Evolutionary conservation across 2,888 invertebrate genomes (phyloP).

Genomic region (Tetropium fuscum): DNA sequence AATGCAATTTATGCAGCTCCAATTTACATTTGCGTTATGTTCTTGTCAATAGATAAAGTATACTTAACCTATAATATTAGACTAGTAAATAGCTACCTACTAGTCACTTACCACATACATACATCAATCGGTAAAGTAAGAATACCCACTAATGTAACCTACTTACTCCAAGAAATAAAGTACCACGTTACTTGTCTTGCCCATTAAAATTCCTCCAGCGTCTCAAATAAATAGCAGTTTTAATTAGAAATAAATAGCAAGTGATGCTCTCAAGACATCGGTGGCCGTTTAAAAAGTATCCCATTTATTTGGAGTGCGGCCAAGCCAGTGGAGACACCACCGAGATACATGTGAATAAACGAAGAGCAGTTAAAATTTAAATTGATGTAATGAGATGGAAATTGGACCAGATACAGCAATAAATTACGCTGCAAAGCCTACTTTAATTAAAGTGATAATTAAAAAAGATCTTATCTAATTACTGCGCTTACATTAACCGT

Average conservation of each 20-base stretch:
- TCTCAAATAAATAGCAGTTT: constrained; percentile 25
- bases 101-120: no score
- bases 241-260: constrained; percentile 27
- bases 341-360: constrained; percentile 46
- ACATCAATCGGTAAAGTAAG: no score
- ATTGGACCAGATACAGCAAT: constrained; percentile 62
- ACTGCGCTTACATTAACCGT: constrained; percentile 24
- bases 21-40: no score
- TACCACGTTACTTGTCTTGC: not conserved
- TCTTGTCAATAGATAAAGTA: no score
- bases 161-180: not conserved
- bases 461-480: constrained; percentile 59
- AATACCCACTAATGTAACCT: no score
- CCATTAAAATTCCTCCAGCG: constrained; percentile 22
- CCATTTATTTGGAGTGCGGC: constrained; percentile 45
- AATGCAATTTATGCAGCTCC: no score
- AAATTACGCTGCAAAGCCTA: constrained; percentile 63
- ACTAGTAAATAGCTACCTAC: no score
- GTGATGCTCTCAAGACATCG: constrained; percentile 19
- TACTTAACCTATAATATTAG: no score
- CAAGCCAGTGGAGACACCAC: constrained; percentile 40
- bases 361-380: constrained; percentile 59
- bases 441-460: constrained; percentile 65
- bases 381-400: constrained; percentile 65
- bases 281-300: constrained; percentile 29